Conservation (phyloP, 2,888 invertebrate species). For the Callimorpha dominula region DNA sequence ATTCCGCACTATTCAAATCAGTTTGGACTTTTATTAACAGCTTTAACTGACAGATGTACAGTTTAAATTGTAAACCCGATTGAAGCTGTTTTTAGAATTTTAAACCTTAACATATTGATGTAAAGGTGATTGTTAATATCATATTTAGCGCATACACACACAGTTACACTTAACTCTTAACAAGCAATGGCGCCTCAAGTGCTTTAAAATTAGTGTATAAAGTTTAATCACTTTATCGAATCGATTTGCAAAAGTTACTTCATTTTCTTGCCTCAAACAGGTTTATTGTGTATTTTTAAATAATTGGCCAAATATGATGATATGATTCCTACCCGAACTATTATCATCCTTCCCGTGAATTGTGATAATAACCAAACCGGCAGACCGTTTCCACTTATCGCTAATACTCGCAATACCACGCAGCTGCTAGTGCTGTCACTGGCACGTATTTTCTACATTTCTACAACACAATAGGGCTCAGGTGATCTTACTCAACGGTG, state of each 20-base stretch:
- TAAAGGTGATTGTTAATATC: slow-evolving; percentile 16
- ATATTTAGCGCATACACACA: neutral
- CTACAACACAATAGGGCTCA: no score
- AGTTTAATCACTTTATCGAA: slow-evolving; percentile 37
- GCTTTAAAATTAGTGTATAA: slow-evolving; percentile 20
- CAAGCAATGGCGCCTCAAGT: slow-evolving; percentile 18
- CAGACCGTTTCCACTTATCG: no score
- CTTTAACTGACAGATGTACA: slow-evolving; percentile 16
- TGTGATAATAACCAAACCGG: no score
- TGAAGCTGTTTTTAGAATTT: slow-evolving; percentile 11
- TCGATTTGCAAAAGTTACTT: slow-evolving; percentile 35
- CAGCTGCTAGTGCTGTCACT: no score
- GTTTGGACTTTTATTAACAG: slow-evolving; percentile 15
- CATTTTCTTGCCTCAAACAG: slow-evolving; percentile 32
- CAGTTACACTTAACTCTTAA: slow-evolving; percentile 18
- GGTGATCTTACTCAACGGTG: no score
- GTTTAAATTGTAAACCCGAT: slow-evolving; percentile 20
- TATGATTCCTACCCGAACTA: no score
- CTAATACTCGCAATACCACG: no score
- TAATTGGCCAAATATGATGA: no score
- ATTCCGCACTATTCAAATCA: slow-evolving; percentile 16
- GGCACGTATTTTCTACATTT: no score
- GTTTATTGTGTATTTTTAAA: slow-evolving; percentile 14
- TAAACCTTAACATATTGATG: neutral
- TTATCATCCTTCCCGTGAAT: no score